phyloP scores from a whole-genome alignment of 2,797 vertebrate genomes.

The Falco concolor region DNA sequence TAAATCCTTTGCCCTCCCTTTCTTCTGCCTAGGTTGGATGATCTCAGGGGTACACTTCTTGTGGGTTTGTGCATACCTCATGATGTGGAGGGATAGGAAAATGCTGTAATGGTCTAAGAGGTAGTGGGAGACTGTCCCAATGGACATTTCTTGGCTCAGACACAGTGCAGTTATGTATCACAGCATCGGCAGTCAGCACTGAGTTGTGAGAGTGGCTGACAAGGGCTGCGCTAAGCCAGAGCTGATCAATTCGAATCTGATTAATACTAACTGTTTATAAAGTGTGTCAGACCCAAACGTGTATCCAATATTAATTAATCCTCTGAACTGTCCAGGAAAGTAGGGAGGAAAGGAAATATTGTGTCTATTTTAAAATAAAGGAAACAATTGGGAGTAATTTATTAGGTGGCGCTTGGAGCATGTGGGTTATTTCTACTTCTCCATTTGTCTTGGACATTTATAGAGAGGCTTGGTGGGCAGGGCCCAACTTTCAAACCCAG shows the following conservation, averaged over 20 bases:
- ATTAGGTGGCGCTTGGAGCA: background rate
- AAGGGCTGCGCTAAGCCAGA: background rate
- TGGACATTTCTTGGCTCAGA: background rate
- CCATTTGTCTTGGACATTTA: background rate
- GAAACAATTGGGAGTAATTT: background rate
- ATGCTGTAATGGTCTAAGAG: background rate
- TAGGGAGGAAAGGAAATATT: background rate
- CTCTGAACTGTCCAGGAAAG: background rate
- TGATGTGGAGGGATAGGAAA: background rate
- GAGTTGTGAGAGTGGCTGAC: background rate
- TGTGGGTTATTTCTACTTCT: background rate
- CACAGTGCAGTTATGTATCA: rapidly evolving
- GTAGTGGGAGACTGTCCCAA: rapidly evolving
- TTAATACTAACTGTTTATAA: slow-evolving; percentile 30
- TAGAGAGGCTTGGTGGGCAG: background rate
- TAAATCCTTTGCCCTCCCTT: background rate
- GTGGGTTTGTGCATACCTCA: rapidly evolving
- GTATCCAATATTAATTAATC: slow-evolving; percentile 6
- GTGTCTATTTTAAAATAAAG: background rate
- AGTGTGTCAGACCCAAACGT: slow-evolving; percentile 25
- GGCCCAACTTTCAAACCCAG: background rate
- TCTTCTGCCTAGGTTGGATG: background rate
- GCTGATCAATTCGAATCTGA: slow-evolving; percentile 22
- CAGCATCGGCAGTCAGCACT: background rate
- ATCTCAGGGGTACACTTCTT: background rate